phyloP scores from a whole-genome alignment of 2,888 invertebrate genomes.

The Cerastoderma edule region DNA sequence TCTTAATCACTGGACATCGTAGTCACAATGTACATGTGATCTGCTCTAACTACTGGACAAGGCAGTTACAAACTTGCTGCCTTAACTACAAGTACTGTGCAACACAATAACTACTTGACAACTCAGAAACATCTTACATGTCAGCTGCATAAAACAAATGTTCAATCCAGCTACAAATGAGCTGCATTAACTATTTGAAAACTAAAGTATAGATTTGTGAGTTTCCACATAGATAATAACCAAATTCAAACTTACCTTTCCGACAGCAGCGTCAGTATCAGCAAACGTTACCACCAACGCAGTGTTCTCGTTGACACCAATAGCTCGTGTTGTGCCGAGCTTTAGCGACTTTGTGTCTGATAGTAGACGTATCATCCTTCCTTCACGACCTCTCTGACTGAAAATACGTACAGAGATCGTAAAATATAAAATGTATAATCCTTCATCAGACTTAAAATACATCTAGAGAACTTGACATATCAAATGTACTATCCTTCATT shows the following conservation, averaged over 20 bases:
- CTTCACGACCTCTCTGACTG: constrained; percentile 73
- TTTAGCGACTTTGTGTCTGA: constrained; percentile 62
- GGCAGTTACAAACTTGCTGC: no score
- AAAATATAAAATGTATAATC: not conserved
- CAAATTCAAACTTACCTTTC: constrained; percentile 52
- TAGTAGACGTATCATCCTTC: constrained; percentile 69
- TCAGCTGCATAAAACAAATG: no score
- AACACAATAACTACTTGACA: no score
- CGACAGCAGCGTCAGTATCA: constrained; percentile 53
- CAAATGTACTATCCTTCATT: not conserved
- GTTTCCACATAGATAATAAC: no score
- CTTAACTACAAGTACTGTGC: no score
- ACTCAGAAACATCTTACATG: no score
- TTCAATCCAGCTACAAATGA: no score
- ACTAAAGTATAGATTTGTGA: no score
- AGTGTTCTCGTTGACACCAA: constrained; percentile 74
- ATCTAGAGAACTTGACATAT: not conserved
- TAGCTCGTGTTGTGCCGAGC: constrained; percentile 59
- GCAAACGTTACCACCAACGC: constrained; percentile 68
- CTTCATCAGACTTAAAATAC: not conserved
- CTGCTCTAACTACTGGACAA: no score
- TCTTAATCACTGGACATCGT: no score
- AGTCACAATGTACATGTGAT: no score
- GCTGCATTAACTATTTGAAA: no score
- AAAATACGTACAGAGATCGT: constrained; percentile 1